Base-by-base conservation (phyloP, 2,888 invertebrate genomes). In the Amblyjoppa fuscipennis region DNA sequence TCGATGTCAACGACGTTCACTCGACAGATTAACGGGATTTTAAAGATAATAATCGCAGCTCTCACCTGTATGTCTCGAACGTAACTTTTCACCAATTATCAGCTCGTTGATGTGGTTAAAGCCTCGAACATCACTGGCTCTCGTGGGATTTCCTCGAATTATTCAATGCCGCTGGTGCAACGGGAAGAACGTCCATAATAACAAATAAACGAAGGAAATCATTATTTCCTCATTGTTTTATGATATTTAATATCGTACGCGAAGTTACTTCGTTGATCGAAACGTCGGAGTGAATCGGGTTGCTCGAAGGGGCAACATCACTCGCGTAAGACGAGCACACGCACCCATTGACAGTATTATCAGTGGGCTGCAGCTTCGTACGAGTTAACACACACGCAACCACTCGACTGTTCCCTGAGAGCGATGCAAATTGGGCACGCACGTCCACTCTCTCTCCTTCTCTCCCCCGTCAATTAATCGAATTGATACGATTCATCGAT, bases 291-390 rank as follows among this genome's bases (percentile, higher is more conserved):
- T 31, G 31, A 51, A 16, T 20, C 11, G 34, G 81, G 45, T 41
- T 20, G 34, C 71, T 69, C 59, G 69, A 9, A 20, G 68, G 59
- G 68, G 51, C 64, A 81, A 73, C 78, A 81, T 81, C 66, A 66
- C 70, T 83, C 31, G 64, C 70, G 56, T 69, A 68, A 59, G 66
- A 84, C 79, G 11, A 34, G 45, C 45, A 49, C 77, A 69, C 69
- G 77, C 71, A 82, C 82, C 79, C 76, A 80, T 84, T 79, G 79
- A 84, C 82, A 70, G 87, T 86, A 84, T 87, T 85, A 79, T 89
- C 85, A 82, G 66, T 83, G 81, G 66, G 73, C 69, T 51, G 34
- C 31, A 31, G 13, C 25, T 61, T n/a, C 56, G 38, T 51, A 53
- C 41, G n/a, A 16, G 73, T 53, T 38, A 49, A 71, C 53, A 71